Conservation (phyloP, 2,113 vertebrate species). For the Glaucomys volans region DNA sequence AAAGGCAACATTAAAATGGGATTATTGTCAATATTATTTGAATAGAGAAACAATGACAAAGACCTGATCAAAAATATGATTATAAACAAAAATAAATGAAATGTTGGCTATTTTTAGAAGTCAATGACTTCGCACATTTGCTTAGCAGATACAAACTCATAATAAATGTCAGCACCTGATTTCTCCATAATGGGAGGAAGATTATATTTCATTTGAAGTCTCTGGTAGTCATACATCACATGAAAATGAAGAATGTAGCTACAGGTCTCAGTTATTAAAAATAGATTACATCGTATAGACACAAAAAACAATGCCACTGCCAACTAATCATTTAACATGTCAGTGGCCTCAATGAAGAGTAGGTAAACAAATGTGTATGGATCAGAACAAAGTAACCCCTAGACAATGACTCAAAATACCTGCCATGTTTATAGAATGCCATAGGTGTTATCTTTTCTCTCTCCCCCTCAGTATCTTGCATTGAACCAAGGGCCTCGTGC, state of each 20-base stretch:
- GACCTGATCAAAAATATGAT: not conserved
- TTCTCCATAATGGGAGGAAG: not conserved
- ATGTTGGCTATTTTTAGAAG: not conserved
- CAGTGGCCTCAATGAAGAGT: not conserved
- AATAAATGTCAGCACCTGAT: not conserved
- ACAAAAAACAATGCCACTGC: not conserved
- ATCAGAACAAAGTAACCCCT: not conserved
- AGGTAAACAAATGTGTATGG: not conserved
- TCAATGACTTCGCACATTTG: not conserved
- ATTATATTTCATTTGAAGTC: not conserved
- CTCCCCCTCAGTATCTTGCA: no score
- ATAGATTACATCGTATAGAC: not conserved
- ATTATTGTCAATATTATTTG: not conserved
- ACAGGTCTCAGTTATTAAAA: constrained; percentile 27
- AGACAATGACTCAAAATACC: not conserved
- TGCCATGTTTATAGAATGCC: not conserved
- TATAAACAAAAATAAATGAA: not conserved
- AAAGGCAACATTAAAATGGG: not conserved
- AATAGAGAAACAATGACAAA: not conserved
- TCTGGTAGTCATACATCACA: constrained; percentile 15
- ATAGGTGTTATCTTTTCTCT: not conserved
- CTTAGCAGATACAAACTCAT: not conserved
- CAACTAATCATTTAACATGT: not conserved
- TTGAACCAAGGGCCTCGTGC: no score
- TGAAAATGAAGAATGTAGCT: constrained; percentile 28